A percentile compares a stretch with the other conserved stretches of the same genome.
Conservation (phyloP, 2,888 invertebrate species). For the Pseudococcus viburni region DNA sequence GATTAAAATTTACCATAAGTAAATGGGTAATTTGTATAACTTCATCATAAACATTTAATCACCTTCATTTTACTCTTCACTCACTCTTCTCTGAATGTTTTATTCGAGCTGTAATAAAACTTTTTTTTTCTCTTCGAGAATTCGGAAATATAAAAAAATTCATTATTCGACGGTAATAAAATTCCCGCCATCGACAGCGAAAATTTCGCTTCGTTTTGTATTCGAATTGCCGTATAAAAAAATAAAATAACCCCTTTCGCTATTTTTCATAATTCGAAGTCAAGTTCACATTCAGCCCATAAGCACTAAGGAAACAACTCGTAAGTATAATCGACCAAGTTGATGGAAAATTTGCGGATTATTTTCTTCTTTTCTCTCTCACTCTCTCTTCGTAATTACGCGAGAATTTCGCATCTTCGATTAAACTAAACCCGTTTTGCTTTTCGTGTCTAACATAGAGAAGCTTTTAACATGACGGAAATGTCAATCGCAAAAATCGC, state of each 20-base stretch:
- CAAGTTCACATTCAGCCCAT: background rate
- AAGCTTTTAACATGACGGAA: constrained; percentile 38
- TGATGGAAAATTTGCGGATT: background rate
- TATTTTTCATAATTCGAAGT: too few species aligned
- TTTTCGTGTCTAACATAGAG: background rate
- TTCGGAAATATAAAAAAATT: background rate
- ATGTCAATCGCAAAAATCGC: constrained; percentile 31
- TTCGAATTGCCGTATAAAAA: background rate
- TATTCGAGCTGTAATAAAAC: background rate
- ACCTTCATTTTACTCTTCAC: background rate
- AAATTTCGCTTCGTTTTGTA: background rate
- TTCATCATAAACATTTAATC: background rate
- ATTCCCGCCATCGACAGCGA: background rate
- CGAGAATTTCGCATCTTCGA: constrained; percentile 15
- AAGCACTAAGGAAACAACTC: constrained; percentile 1
- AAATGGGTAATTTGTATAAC: background rate
- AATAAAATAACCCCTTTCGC: too few species aligned
- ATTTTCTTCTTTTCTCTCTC: background rate
- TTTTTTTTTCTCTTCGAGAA: background rate
- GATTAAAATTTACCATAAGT: background rate
- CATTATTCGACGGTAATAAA: background rate
- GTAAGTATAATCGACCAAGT: background rate
- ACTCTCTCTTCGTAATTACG: background rate
- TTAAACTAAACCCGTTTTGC: background rate
- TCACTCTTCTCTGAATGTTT: background rate